These are phyloP conservation scores for Teleogryllus oceanicus DNA, from an alignment of 2,888 invertebrate genomes.

Conservation along the genomic window DNA sequence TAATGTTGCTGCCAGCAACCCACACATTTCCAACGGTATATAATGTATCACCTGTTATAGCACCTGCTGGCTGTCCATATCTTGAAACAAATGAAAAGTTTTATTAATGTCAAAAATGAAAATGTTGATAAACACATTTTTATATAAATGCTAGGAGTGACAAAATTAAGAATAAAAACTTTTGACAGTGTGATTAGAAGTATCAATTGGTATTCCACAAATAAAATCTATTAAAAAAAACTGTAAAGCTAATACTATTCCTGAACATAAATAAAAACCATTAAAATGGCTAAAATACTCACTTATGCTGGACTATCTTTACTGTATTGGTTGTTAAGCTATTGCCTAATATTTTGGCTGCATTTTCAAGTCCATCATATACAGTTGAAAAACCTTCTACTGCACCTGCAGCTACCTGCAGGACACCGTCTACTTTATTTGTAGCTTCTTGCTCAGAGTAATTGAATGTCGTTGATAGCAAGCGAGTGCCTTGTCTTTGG, in stretches of 20 bases:
- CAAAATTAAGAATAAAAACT: too few species aligned
- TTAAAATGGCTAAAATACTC: slow-evolving; percentile 41
- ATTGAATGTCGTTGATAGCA: slow-evolving; percentile 56
- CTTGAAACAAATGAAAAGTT: slow-evolving; percentile 46
- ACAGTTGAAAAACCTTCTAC: slow-evolving; percentile 68
- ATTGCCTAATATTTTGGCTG: slow-evolving; percentile 62
- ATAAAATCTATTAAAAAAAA: too few species aligned
- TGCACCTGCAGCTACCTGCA: slow-evolving; percentile 68
- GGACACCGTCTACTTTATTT: slow-evolving; percentile 55
- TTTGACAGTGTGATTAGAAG: too few species aligned
- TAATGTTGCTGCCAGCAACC: slow-evolving; percentile 61
- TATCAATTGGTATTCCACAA: too few species aligned
- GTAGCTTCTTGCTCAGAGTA: slow-evolving; percentile 55
- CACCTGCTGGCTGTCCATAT: slow-evolving; percentile 65
- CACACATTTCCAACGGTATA: slow-evolving; percentile 68
- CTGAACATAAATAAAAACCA: neutral
- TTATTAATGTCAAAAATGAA: neutral
- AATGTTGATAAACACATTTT: too few species aligned
- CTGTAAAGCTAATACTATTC: too few species aligned
- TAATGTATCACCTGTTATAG: slow-evolving; percentile 62
- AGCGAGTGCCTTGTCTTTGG: slow-evolving; percentile 58
- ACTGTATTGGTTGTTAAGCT: slow-evolving; percentile 70
- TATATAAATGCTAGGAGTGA: too few species aligned
- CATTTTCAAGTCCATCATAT: slow-evolving; percentile 66
- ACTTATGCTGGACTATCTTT: slow-evolving; percentile 70